Evolutionary conservation across 2,797 vertebrate genomes (phyloP).

Genomic region (Sparus aurata): DNA sequence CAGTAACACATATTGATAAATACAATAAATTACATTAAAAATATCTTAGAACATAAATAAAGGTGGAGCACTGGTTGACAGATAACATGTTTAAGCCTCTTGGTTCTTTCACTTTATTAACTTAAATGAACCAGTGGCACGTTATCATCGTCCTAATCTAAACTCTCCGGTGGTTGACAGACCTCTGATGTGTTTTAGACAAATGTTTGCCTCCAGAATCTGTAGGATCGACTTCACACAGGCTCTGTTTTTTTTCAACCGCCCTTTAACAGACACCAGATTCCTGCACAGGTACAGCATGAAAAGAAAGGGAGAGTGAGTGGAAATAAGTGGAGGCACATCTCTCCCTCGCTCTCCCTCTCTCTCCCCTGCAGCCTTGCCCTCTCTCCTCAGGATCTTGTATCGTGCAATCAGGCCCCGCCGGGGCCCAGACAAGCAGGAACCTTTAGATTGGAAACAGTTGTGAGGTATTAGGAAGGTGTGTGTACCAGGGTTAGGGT

Average conservation of each 20-base stretch:
- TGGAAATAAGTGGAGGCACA: constrained; percentile 53
- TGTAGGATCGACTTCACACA: constrained; percentile 58
- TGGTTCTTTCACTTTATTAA: constrained; percentile 33
- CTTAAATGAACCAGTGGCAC: constrained; percentile 40
- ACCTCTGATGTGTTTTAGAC: constrained; percentile 71
- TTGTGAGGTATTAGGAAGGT: constrained; percentile 87
- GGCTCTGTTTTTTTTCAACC: constrained; percentile 45
- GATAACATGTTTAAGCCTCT: background rate
- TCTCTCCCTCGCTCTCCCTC: constrained; percentile 51
- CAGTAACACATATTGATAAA: background rate
- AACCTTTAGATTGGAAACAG: constrained; percentile 91
- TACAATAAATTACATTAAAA: background rate
- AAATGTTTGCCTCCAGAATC: constrained; percentile 72
- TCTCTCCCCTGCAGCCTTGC: constrained; percentile 73
- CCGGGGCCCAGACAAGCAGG: constrained; percentile 87
- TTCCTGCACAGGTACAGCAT: constrained; percentile 76
- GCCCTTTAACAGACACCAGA: constrained; percentile 73
- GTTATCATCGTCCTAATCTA: constrained; percentile 53
- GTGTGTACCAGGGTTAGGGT: constrained; percentile 78
- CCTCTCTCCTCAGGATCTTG: constrained; percentile 79
- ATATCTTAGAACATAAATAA: background rate
- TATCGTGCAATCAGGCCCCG: constrained; percentile 87
- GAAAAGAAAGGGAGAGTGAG: constrained; percentile 52
- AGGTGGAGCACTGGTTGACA: constrained; percentile 1
- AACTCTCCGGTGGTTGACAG: constrained; percentile 66